A percentile compares a stretch with the other conserved stretches of the same genome.
phyloP scores from a whole-genome alignment of 2,113 vertebrate species.

The Orthochromis malagaraziensis region DNA sequence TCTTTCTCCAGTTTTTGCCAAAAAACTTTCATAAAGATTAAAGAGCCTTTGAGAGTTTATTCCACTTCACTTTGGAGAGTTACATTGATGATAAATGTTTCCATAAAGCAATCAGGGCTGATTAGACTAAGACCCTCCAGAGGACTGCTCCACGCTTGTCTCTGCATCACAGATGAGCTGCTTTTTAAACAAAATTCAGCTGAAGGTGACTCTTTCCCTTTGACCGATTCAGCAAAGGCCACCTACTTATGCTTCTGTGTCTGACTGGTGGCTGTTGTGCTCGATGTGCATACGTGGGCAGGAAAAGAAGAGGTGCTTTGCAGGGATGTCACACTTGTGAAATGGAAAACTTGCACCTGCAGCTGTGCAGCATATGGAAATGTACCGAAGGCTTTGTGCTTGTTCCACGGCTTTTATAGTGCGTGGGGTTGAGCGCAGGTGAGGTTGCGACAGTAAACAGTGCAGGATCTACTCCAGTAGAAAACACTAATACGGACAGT shows the following conservation, averaged over 20 bases:
- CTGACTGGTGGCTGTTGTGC: conserved; percentile 1
- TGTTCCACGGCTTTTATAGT: conserved; percentile 13
- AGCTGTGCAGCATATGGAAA: conserved; percentile 58
- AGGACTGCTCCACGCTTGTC: not conserved
- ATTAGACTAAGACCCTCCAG: not conserved
- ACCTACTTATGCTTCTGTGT: not conserved
- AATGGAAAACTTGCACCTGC: conserved; percentile 59
- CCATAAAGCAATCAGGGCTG: not conserved
- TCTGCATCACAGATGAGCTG: not conserved
- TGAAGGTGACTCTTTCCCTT: conserved; percentile 45
- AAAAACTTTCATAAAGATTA: not conserved
- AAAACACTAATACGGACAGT: not conserved
- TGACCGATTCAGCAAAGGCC: conserved; percentile 26
- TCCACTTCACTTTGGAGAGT: not conserved
- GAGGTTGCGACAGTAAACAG: conserved; percentile 63
- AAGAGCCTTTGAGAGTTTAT: not conserved
- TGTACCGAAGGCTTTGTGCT: conserved; percentile 39
- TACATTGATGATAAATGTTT: not conserved
- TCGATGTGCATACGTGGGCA: not conserved
- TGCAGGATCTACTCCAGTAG: not conserved
- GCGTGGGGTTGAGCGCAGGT: conserved; percentile 50
- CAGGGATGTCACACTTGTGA: conserved; percentile 38
- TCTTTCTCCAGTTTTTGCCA: not conserved
- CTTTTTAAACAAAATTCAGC: not conserved
- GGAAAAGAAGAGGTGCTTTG: conserved; percentile 15